These are phyloP conservation scores for Halcyon smyrnensis DNA, from an alignment of 2,797 vertebrate genomes.

Conservation along the genomic window DNA sequence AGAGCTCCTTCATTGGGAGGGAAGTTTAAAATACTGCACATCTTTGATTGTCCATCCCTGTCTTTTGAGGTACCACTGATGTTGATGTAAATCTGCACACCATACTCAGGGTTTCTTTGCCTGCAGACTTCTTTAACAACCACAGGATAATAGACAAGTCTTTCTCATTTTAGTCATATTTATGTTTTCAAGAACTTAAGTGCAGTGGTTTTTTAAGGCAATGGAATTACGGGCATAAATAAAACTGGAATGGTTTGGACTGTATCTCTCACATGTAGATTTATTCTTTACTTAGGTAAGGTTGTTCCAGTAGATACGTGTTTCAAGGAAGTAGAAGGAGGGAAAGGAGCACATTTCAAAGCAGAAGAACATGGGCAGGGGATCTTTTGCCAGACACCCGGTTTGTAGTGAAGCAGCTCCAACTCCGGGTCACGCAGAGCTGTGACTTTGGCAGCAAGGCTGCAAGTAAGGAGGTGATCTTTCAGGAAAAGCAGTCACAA, in stretches of 20 bases:
- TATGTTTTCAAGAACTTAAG: background rate
- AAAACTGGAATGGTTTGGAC: background rate
- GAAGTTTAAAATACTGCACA: background rate
- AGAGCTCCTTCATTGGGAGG: background rate
- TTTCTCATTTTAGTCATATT: background rate
- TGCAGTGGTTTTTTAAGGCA: background rate
- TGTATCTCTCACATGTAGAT: background rate
- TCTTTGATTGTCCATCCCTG: background rate
- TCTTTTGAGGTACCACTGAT: background rate
- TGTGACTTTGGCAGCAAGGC: background rate
- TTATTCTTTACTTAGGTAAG: background rate
- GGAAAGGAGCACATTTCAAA: background rate
- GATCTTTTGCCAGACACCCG: background rate
- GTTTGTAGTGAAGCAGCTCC: background rate
- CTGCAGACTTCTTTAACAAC: background rate
- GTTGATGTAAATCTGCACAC: background rate
- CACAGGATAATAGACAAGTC: background rate
- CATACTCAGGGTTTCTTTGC: background rate
- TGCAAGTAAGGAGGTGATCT: background rate
- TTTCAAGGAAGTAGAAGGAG: background rate
- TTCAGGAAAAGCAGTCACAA: background rate
- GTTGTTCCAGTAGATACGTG: background rate
- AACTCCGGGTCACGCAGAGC: background rate
- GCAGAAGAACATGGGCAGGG: background rate
- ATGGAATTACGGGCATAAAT: background rate